Conservation (phyloP, 2,113 vertebrate genomes). For the Apus apus region DNA sequence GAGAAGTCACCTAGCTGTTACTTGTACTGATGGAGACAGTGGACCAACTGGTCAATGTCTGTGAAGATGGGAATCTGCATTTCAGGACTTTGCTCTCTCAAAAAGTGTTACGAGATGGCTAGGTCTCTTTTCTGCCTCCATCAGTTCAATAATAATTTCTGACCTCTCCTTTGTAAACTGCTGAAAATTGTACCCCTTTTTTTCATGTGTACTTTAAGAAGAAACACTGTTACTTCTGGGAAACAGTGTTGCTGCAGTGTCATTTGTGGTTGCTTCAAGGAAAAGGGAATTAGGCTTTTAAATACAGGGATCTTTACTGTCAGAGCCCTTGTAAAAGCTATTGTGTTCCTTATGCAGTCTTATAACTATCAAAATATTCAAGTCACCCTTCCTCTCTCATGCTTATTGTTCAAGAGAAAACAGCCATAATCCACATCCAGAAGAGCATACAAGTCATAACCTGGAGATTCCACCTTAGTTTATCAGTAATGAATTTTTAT, state of each 20-base stretch:
- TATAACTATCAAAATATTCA: background rate
- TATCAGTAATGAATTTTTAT: constrained; percentile 12
- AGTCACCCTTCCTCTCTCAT: background rate
- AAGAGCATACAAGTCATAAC: background rate
- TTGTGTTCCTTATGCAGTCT: background rate
- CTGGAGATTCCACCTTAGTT: background rate
- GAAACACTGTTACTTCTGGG: background rate
- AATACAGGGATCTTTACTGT: background rate
- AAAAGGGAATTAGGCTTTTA: background rate
- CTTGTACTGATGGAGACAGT: background rate
- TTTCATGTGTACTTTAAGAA: background rate
- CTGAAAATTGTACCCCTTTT: background rate
- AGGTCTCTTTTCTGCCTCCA: background rate
- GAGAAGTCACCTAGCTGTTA: background rate
- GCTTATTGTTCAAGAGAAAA: background rate
- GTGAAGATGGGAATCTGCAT: background rate
- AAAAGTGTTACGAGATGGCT: background rate
- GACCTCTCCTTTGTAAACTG: background rate
- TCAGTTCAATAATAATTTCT: background rate
- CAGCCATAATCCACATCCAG: background rate
- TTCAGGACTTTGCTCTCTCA: background rate
- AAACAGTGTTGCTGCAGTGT: background rate
- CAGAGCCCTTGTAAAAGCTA: background rate
- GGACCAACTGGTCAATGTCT: background rate
- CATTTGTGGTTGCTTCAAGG: background rate